Evolutionary conservation across 1,140 invertebrate genomes (phyloP).

Genomic region (Solen grandis): DNA sequence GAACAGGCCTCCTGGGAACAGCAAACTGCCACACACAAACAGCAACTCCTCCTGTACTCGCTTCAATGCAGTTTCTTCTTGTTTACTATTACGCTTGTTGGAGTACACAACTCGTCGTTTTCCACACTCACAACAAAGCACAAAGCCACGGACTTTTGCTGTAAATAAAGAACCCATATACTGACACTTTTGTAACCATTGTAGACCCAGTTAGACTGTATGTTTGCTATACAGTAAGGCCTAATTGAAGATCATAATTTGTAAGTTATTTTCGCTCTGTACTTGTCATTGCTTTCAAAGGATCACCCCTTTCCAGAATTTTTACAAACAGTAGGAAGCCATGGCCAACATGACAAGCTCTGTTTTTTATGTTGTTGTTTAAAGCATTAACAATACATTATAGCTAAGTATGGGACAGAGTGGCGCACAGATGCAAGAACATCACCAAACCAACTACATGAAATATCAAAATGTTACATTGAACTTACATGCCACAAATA

Average conservation of each 20-base stretch:
- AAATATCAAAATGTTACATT: not conserved
- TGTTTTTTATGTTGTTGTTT: no score
- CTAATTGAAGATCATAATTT: no score
- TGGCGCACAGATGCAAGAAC: not conserved
- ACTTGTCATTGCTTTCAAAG: no score
- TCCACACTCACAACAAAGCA: slow-evolving; percentile 13
- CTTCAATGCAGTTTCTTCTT: not conserved
- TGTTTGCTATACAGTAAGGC: no score
- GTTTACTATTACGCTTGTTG: not conserved
- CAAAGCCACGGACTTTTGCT: slow-evolving; percentile 7
- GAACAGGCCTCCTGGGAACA: not conserved
- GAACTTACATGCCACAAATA: slow-evolving; percentile 18
- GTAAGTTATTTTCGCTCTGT: no score
- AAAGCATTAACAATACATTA: no score
- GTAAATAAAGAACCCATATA: not conserved
- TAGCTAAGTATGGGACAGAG: no score
- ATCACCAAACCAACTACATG: not conserved
- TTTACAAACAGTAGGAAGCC: no score
- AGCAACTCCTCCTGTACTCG: not conserved
- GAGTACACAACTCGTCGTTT: slow-evolving; percentile 16
- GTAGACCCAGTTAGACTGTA: no score
- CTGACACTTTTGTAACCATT: no score
- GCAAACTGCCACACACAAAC: slow-evolving; percentile 12
- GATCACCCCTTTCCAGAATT: no score
- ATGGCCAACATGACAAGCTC: no score